Conservation (phyloP, 2,113 vertebrate genomes). For the Cervus canadensis region DNA sequence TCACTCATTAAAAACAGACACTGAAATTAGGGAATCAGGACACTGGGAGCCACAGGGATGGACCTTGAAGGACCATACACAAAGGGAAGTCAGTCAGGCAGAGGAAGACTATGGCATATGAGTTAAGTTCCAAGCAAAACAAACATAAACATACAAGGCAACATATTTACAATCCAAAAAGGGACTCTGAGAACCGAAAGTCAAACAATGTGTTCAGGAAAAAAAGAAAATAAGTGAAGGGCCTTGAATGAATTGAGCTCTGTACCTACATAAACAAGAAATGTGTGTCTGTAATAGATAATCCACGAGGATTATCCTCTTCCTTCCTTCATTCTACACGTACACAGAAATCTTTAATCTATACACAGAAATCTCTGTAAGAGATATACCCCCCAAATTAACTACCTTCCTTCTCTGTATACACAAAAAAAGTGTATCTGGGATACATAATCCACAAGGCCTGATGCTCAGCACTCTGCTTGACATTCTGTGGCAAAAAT, state of each 20-base stretch:
- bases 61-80: no score
- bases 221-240: not conserved
- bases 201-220: no score
- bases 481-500: not conserved
- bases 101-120: no score
- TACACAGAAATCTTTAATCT: not conserved
- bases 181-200: no score
- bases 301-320: not conserved
- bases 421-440: not conserved
- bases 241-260: not conserved
- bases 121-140: no score
- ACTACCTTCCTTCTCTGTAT: not conserved
- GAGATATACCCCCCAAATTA: not conserved
- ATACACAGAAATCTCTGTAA: not conserved
- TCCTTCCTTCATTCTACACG: not conserved
- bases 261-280: not conserved
- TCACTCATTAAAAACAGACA: no score
- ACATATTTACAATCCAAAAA: no score
- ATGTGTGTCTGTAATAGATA: not conserved
- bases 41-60: no score
- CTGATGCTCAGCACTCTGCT: not conserved
- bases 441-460: not conserved
- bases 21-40: no score
- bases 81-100: no score
- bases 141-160: no score